phyloP scores from a whole-genome alignment of 2,113 vertebrate genomes.

The Illadopsis cleaveri region DNA sequence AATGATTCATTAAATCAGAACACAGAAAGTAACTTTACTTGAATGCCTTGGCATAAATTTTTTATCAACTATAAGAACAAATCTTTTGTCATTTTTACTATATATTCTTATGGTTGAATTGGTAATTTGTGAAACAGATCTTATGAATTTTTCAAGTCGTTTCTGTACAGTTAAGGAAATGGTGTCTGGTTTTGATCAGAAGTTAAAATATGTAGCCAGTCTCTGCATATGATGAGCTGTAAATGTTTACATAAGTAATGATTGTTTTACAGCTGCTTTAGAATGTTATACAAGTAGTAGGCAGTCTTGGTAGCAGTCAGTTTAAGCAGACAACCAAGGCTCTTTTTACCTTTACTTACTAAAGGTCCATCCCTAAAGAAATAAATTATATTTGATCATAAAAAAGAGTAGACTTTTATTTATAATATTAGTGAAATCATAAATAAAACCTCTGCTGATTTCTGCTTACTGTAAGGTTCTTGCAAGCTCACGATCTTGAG shows the following conservation, averaged over 20 bases:
- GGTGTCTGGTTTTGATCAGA: conserved; percentile 54
- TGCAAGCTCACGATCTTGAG: neutral
- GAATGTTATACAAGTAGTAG: neutral
- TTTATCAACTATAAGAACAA: conserved; percentile 95
- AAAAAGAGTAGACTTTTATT: neutral
- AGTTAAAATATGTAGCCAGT: conserved; percentile 46
- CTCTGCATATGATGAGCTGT: neutral
- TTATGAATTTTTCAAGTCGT: conserved; percentile 93
- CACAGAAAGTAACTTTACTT: conserved; percentile 99
- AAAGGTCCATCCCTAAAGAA: neutral
- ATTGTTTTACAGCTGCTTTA: conserved; percentile 13
- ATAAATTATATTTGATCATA: neutral
- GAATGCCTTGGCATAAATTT: conserved; percentile 95
- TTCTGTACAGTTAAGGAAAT: conserved; percentile 72
- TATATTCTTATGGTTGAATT: conserved; percentile 79
- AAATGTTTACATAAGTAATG: conserved; percentile 26
- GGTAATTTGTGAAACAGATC: conserved; percentile 93
- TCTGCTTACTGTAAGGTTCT: neutral
- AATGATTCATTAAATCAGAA: conserved; percentile 99
- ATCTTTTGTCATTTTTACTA: conserved; percentile 93
- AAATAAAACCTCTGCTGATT: neutral
- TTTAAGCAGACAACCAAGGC: neutral
- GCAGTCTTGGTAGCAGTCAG: neutral
- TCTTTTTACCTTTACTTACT: neutral
- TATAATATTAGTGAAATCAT: neutral